Evolutionary conservation across 2,113 vertebrate genomes (phyloP).

Genomic region (Cryptotis parvus): DNA sequence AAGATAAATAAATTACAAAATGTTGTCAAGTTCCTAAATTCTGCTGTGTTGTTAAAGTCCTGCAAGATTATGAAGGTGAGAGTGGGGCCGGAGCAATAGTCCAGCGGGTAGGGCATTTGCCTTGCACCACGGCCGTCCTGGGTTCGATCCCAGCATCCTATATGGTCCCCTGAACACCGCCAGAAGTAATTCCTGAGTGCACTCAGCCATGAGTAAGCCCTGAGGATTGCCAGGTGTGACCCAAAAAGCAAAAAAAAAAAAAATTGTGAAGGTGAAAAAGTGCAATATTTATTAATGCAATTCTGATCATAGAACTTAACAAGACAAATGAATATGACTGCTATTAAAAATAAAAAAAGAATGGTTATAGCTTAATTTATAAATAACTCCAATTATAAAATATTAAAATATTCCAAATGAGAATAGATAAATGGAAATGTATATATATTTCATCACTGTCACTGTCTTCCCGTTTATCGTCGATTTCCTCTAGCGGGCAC

Average conservation of each 20-base stretch:
- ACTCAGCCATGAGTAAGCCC: too few relatives aligned
- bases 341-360: not conserved
- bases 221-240: too few relatives aligned
- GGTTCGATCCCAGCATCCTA: too few relatives aligned
- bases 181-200: too few relatives aligned
- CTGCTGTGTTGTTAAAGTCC: rapidly evolving
- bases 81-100: too few relatives aligned
- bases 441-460: not conserved
- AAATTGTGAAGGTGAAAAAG: not conserved
- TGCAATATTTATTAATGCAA: not conserved
- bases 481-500: too few relatives aligned
- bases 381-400: not conserved
- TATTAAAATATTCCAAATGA: not conserved
- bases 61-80: not conserved
- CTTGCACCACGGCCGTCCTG: too few relatives aligned
- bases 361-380: not conserved
- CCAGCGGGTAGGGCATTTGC: too few relatives aligned
- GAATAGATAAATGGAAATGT: not conserved
- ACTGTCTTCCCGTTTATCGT: too few relatives aligned
- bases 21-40: not conserved
- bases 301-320: not conserved
- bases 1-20: not conserved
- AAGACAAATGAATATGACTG: not conserved
- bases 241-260: too few relatives aligned
- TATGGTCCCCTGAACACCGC: too few relatives aligned